phyloP scores from a whole-genome alignment of 2,113 vertebrate species.

The Rhodinocichla rosea region DNA sequence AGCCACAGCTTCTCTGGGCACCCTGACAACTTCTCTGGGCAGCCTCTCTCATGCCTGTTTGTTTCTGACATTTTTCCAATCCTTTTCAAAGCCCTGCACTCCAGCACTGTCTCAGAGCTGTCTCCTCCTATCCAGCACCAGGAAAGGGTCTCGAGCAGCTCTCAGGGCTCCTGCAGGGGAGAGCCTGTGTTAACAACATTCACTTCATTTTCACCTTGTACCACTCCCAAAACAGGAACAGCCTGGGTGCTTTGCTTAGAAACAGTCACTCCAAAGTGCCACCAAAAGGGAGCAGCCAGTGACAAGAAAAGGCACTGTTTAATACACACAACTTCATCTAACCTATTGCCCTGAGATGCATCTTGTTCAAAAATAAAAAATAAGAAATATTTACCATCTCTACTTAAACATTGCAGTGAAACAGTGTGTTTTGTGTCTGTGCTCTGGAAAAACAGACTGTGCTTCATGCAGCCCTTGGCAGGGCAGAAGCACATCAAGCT shows the following conservation, averaged over 20 bases:
- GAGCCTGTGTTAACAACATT: background rate
- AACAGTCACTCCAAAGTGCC: background rate
- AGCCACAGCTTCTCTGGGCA: background rate
- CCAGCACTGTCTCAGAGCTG: background rate
- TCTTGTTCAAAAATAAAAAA: background rate
- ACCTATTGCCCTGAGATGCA: rapidly evolving
- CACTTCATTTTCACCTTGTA: background rate
- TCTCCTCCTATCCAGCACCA: background rate
- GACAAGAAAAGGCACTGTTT: background rate
- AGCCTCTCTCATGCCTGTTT: background rate
- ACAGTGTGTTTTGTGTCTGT: background rate
- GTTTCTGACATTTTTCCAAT: background rate
- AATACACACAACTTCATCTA: background rate
- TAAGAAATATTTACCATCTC: background rate
- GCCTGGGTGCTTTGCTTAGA: background rate
- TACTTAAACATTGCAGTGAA: background rate
- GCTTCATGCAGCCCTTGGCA: background rate
- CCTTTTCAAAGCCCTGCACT: background rate
- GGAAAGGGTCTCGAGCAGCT: background rate
- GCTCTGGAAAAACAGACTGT: background rate
- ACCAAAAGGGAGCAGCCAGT: background rate
- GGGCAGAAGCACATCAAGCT: background rate
- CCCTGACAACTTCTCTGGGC: background rate
- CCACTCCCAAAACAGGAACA: background rate
- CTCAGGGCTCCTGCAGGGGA: background rate